Conservation (phyloP, 2,113 vertebrate species). For the Pagrus major region DNA sequence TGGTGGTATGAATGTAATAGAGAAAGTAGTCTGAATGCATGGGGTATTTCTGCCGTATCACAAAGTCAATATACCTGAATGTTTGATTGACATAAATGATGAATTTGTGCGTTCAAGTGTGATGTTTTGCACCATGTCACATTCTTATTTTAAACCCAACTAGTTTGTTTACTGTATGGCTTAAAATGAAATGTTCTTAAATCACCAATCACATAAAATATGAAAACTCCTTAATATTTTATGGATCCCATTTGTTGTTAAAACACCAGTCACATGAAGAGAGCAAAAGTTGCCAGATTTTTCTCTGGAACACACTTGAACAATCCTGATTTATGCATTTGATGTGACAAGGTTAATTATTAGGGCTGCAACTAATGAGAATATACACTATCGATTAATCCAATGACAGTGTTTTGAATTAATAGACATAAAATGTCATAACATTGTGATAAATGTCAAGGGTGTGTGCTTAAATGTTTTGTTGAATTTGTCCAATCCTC, state of each 20-base stretch:
- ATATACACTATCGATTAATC: too few species aligned
- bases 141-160: not conserved
- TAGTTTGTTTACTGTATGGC: not conserved
- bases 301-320: too few species aligned
- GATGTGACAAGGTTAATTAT: not conserved
- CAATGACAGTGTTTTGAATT: too few species aligned
- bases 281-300: not conserved
- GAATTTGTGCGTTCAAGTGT: not conserved
- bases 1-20: not conserved
- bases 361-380: not conserved
- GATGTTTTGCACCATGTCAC: not conserved
- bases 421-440: not conserved
- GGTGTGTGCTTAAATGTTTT: too few species aligned
- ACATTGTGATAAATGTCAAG: not conserved
- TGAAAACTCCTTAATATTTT: not conserved
- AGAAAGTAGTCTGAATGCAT: not conserved
- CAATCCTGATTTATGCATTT: not conserved
- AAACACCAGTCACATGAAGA: not conserved
- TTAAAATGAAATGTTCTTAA: not conserved
- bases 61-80: not conserved
- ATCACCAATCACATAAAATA: not conserved
- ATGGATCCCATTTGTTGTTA: not conserved
- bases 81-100: not conserved
- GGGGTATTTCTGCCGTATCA: not conserved
- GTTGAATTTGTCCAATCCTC: too few species aligned